Percentiles rank a stretch among this genome's conserved stretches.
These are phyloP conservation scores for Microplitis mediator DNA, from an alignment of 1,140 invertebrate genomes.

Conservation along the genomic window DNA sequence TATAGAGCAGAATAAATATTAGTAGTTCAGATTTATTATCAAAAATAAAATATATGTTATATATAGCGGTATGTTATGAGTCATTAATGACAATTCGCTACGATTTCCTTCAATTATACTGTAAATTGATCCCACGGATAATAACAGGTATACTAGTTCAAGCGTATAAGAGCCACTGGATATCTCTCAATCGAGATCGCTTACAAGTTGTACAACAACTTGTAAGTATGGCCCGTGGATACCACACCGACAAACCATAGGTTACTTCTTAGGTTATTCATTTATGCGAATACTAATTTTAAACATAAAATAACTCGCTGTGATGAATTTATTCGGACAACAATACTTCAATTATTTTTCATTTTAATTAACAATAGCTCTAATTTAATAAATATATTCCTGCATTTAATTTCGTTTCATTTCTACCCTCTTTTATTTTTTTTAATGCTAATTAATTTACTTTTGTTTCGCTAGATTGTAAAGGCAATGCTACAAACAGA, in stretches of 20 bases:
- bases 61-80: slow-evolving; percentile 8
- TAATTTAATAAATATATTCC: too few species aligned
- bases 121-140: slow-evolving; percentile 26
- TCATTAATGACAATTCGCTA: slow-evolving; percentile 32
- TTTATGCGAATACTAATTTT: too few species aligned
- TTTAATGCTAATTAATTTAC: neutral
- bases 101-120: slow-evolving; percentile 33
- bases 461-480: slow-evolving; percentile 72
- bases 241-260: too few species aligned
- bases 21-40: slow-evolving; percentile 20
- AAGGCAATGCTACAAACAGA: slow-evolving; percentile 80
- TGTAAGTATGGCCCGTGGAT: neutral
- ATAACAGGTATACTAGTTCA: slow-evolving; percentile 27
- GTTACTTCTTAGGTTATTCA: too few species aligned
- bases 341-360: neutral
- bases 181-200: slow-evolving; percentile 22
- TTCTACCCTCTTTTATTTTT: neutral
- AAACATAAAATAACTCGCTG: too few species aligned
- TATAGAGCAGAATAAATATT: neutral
- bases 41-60: neutral
- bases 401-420: too few species aligned
- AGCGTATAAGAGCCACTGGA: slow-evolving; percentile 8
- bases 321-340: too few species aligned
- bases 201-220: slow-evolving; percentile 13
- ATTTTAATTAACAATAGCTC: neutral